These are phyloP conservation scores for Pristiophorus japonicus DNA, from an alignment of 2,113 vertebrate genomes.

Conservation along the genomic window DNA sequence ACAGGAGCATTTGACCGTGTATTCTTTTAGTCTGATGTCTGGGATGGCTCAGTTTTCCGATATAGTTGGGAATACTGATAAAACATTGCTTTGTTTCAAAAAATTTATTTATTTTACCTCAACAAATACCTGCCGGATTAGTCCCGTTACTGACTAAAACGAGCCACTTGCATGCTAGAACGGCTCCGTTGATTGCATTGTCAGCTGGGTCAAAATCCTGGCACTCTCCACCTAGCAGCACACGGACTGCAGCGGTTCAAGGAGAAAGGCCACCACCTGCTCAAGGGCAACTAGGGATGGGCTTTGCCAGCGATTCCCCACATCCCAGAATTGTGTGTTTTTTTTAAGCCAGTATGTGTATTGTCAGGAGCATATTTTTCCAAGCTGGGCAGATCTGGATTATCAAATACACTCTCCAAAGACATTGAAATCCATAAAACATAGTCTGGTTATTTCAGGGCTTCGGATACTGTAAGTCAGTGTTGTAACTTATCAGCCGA, in stretches of 20 bases:
- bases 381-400: background rate
- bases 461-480: background rate
- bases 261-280: background rate
- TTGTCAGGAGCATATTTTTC: background rate
- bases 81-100: too few relatives aligned
- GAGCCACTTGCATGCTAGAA: background rate
- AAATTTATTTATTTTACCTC: background rate
- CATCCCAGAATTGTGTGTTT: background rate
- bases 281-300: background rate
- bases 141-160: background rate
- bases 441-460: background rate
- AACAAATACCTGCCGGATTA: background rate
- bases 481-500: background rate
- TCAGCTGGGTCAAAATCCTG: background rate
- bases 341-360: background rate
- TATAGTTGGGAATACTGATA: background rate
- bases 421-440: background rate
- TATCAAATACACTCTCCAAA: background rate
- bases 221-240: background rate
- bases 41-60: background rate
- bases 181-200: background rate
- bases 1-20: background rate
- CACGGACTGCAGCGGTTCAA: background rate
- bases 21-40: background rate
- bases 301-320: background rate